phyloP scores from a whole-genome alignment of 1,140 invertebrate species.

The Danaus melanippus region DNA sequence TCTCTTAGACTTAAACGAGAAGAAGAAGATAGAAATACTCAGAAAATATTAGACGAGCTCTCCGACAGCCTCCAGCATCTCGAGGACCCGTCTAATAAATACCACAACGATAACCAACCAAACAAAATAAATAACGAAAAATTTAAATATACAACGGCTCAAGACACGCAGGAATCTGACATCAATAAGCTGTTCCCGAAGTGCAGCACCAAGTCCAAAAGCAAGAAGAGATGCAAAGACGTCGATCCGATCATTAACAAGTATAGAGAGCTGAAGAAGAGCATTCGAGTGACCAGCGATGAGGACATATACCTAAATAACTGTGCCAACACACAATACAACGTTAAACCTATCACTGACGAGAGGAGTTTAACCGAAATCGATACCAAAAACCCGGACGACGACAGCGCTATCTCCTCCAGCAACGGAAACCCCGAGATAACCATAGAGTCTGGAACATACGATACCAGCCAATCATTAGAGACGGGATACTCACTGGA shows the following conservation, averaged over 20 bases:
- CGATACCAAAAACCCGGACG: constrained; percentile 63
- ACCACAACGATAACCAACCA: constrained; percentile 25
- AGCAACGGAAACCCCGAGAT: constrained; percentile 71
- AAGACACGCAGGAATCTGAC: constrained; percentile 56
- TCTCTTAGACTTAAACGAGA: constrained; percentile 55
- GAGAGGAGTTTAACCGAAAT: constrained; percentile 46
- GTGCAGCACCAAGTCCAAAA: constrained; percentile 63
- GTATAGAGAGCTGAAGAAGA: constrained; percentile 63
- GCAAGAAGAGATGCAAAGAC: constrained; percentile 62
- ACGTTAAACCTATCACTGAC: constrained; percentile 48
- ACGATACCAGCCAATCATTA: constrained; percentile 64
- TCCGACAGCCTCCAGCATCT: constrained; percentile 70
- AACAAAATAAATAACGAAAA: constrained; percentile 67
- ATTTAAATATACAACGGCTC: constrained; percentile 63
- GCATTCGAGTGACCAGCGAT: constrained; percentile 60
- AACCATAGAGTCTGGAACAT: constrained; percentile 64
- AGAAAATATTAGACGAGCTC: constrained; percentile 61
- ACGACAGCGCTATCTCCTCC: constrained; percentile 65
- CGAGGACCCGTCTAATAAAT: constrained; percentile 74
- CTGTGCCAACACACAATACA: constrained; percentile 64
- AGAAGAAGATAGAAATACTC: constrained; percentile 63
- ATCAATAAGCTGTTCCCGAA: constrained; percentile 65
- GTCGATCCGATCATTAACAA: constrained; percentile 67
- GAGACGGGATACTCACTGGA: constrained; percentile 70
- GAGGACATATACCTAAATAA: constrained; percentile 68